Percentiles rank a stretch among this genome's conserved stretches.
Conservation (phyloP, 2,797 vertebrate genomes). For the Muscicapa comitata region DNA sequence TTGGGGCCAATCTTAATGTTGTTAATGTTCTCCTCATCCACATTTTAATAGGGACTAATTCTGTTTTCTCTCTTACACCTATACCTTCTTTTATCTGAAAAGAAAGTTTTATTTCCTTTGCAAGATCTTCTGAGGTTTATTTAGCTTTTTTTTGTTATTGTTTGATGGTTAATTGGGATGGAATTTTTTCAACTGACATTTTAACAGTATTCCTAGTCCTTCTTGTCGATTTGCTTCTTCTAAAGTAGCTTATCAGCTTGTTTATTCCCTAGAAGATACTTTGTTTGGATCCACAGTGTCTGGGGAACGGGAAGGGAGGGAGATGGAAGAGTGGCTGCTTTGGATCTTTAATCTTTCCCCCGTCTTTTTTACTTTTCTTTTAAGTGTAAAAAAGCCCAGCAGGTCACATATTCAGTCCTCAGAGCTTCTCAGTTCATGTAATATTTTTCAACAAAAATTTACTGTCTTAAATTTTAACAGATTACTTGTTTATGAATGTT, state of each 20-base stretch:
- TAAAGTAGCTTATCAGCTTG: neutral
- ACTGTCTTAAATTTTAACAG: neutral
- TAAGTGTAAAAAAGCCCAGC: neutral
- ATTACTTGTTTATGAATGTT: neutral
- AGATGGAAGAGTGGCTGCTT: neutral
- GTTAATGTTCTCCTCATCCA: neutral
- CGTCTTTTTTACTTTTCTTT: neutral
- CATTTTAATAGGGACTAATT: neutral
- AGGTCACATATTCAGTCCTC: neutral
- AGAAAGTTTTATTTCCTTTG: neutral
- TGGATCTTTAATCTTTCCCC: neutral
- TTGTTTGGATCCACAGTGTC: neutral
- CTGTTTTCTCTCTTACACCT: neutral
- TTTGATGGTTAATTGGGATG: neutral
- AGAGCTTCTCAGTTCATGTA: neutral
- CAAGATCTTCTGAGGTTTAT: neutral
- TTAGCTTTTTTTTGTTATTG: neutral
- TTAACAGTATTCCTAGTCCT: neutral
- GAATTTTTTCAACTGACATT: neutral
- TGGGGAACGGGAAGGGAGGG: neutral
- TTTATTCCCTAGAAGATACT: neutral
- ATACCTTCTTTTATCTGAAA: neutral
- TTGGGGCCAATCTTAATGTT: neutral
- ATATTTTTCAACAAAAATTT: neutral
- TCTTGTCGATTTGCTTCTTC: neutral